Conservation (phyloP, 2,888 invertebrate species). For the Bugulina stolonifera region DNA sequence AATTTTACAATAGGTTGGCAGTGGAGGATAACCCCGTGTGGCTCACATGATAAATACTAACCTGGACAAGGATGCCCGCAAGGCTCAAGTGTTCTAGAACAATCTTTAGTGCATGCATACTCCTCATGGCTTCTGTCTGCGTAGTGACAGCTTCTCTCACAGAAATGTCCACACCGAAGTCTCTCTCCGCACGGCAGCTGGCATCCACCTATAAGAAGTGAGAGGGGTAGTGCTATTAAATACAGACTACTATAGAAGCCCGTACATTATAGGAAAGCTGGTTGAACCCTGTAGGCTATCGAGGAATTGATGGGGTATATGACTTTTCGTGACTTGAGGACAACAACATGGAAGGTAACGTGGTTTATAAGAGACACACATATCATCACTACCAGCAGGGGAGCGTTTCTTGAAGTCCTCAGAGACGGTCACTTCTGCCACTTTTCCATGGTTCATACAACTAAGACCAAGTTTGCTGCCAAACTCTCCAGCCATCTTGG, state of each 20-base stretch:
- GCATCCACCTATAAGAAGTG: conserved; percentile 9
- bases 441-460: background rate
- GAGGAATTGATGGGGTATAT: too few relatives aligned
- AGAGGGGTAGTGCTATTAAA: too few relatives aligned
- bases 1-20: too few relatives aligned
- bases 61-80: conserved; percentile 6
- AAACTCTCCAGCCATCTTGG: background rate
- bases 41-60: too few relatives aligned
- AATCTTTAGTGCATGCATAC: background rate
- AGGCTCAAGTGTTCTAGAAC: background rate
- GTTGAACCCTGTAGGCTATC: too few relatives aligned
- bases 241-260: too few relatives aligned
- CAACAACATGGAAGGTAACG: too few relatives aligned
- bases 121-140: background rate
- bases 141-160: background rate
- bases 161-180: conserved; percentile 1
- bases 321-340: too few relatives aligned
- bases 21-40: too few relatives aligned
- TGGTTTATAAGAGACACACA: too few relatives aligned
- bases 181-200: background rate
- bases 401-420: background rate
- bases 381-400: conserved; percentile 4
- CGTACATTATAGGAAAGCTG: too few relatives aligned
- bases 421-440: background rate
- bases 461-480: background rate